Conservation (phyloP, 1,140 invertebrate species). For the Drosophila kanapiae region DNA sequence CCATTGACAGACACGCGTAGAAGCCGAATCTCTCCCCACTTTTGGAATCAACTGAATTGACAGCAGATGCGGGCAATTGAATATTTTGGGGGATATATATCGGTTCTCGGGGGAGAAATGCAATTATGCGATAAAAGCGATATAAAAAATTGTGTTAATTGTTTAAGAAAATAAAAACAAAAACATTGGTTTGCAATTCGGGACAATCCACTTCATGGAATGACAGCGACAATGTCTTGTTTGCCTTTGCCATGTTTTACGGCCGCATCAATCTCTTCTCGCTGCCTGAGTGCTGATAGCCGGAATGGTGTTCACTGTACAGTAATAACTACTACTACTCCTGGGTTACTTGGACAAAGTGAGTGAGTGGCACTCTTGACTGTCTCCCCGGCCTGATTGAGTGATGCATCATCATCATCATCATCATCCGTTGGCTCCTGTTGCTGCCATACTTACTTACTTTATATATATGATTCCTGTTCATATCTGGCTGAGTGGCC, state of each 20-base stretch:
- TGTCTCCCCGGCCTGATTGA: constrained; percentile 44
- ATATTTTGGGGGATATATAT: constrained; percentile 46
- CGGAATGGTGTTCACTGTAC: constrained; percentile 43
- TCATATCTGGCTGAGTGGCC: constrained; percentile 39
- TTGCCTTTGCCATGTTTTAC: constrained; percentile 47
- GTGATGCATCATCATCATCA: constrained; percentile 49
- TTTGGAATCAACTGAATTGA: constrained; percentile 35
- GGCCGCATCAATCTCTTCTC: constrained; percentile 63
- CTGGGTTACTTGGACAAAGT: constrained; percentile 17
- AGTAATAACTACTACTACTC: constrained; percentile 29
- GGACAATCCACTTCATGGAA: constrained; percentile 22
- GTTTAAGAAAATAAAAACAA: constrained; percentile 18
- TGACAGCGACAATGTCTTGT: constrained; percentile 30
- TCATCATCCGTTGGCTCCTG: background rate
- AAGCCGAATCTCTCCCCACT: constrained; percentile 39
- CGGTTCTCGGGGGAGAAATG: constrained; percentile 35
- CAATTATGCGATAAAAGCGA: constrained; percentile 71
- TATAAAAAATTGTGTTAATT: constrained; percentile 80
- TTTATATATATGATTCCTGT: constrained; percentile 9
- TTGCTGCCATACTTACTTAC: background rate
- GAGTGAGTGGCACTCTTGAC: constrained; percentile 36
- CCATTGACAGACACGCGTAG: constrained; percentile 64
- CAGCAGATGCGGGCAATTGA: constrained; percentile 68
- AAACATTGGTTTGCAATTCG: constrained; percentile 18
- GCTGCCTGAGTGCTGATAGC: constrained; percentile 69